These are phyloP conservation scores for Paracentrotus lividus DNA, from an alignment of 53 echinoderm and acorn worm genomes.

Conservation along the genomic window DNA sequence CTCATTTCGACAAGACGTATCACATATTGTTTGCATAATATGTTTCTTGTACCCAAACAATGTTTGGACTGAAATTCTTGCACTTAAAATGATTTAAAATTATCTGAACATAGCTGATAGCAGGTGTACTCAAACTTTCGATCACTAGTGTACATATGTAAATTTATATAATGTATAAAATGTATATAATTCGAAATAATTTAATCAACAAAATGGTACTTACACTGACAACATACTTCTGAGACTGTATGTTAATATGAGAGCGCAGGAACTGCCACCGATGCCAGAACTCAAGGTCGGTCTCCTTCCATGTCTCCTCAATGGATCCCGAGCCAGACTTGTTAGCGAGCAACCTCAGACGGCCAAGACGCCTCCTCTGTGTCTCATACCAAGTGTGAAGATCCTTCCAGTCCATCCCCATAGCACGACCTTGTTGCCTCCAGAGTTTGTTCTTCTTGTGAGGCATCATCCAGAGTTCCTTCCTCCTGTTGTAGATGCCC, in stretches of 20 bases:
- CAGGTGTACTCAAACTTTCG: too few species aligned
- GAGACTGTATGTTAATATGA: not conserved
- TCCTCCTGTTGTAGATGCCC: not conserved
- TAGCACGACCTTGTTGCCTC: constrained; percentile 3
- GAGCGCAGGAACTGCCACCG: constrained; percentile 17
- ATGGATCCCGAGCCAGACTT: constrained; percentile 22
- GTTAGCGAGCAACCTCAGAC: constrained; percentile 11
- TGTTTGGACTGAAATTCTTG: too few species aligned
- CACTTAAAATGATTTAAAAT: too few species aligned
- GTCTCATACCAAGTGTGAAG: constrained; percentile 26
- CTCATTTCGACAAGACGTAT: too few species aligned
- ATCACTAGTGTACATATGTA: too few species aligned
- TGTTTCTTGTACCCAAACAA: too few species aligned
- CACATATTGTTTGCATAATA: too few species aligned
- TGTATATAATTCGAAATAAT: too few species aligned
- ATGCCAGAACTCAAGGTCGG: not conserved
- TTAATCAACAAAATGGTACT: too few species aligned
- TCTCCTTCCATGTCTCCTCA: constrained; percentile 5
- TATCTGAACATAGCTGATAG: too few species aligned
- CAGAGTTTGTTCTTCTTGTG: constrained; percentile 30
- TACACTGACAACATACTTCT: not conserved
- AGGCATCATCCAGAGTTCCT: constrained; percentile 2
- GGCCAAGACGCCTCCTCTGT: constrained; percentile 32
- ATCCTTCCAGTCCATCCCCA: constrained; percentile 9
- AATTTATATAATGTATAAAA: too few species aligned